Percentiles rank a stretch among this genome's conserved stretches.
These are phyloP conservation scores for Apotomis betuletana DNA, from an alignment of 2,888 invertebrate species.

Conservation along the genomic window DNA sequence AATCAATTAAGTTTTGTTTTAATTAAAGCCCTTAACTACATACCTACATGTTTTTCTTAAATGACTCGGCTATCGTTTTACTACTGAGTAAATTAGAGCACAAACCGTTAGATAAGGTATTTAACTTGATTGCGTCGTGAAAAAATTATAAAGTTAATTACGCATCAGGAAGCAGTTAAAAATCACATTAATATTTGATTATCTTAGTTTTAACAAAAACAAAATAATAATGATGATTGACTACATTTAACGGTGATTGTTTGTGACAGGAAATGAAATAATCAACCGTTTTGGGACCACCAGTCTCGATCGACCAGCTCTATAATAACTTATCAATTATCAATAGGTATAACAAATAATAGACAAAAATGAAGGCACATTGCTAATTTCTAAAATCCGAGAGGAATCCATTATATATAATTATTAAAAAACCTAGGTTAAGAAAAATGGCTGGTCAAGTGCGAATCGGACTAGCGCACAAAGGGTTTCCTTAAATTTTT, in stretches of 20 bases:
- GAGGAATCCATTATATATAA: neutral
- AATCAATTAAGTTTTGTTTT: too few species aligned
- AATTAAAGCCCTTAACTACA: too few species aligned
- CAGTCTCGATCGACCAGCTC: conserved; percentile 12
- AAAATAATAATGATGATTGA: conserved; percentile 20
- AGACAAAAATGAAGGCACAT: neutral
- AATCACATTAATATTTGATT: conserved; percentile 25
- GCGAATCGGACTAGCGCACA: too few species aligned
- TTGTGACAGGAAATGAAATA: conserved; percentile 38
- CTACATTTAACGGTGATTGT: conserved; percentile 30
- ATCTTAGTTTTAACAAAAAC: conserved; percentile 24
- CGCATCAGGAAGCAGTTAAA: conserved; percentile 15
- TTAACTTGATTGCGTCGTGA: neutral
- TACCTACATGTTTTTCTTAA: too few species aligned
- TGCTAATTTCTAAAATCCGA: neutral
- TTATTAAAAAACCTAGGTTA: neutral
- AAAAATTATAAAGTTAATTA: conserved; percentile 9
- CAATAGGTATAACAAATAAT: neutral
- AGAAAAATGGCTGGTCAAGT: too few species aligned
- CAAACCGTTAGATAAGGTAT: conserved; percentile 4
- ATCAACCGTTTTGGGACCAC: conserved; percentile 36
- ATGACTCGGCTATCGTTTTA: neutral
- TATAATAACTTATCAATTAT: conserved; percentile 23
- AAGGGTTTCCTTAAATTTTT: too few species aligned
- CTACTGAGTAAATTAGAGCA: neutral